A percentile compares a stretch with the other conserved stretches of the same genome.
Evolutionary conservation across 2,797 vertebrate species (phyloP).

Genomic region (Macrochelys suwanniensis): DNA sequence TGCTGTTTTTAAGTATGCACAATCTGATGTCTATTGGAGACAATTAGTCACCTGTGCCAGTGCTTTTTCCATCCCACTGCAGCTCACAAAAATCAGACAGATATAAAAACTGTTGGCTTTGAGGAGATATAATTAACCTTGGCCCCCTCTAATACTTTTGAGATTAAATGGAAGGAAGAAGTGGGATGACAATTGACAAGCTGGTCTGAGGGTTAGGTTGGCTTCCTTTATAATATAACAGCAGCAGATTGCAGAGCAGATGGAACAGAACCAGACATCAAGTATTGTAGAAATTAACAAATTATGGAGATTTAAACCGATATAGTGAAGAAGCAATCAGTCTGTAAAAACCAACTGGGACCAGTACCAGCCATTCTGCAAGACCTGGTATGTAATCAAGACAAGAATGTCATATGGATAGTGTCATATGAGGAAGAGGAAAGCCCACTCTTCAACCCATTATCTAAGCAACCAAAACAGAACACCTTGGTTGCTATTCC

Average conservation of each 20-base stretch:
- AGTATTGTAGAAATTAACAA: constrained; percentile 59
- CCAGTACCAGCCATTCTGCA: constrained; percentile 52
- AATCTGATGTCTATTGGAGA: constrained; percentile 4
- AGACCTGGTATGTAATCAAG: neutral
- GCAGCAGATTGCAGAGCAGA: constrained; percentile 72
- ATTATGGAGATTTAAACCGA: constrained; percentile 29
- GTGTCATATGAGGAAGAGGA: neutral
- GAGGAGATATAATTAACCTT: constrained; percentile 31
- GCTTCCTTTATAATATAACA: constrained; percentile 31
- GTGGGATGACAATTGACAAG: constrained; percentile 26
- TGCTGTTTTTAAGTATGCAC: neutral
- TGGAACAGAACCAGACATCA: constrained; percentile 66
- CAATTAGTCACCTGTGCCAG: neutral
- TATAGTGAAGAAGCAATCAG: neutral
- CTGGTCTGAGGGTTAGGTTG: constrained; percentile 36
- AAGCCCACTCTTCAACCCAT: constrained; percentile 22
- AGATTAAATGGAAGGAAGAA: constrained; percentile 31
- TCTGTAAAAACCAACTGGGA: constrained; percentile 18
- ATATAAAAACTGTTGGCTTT: neutral
- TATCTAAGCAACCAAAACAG: neutral
- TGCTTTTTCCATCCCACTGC: neutral
- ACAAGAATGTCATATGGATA: constrained; percentile 16
- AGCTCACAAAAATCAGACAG: constrained; percentile 7
- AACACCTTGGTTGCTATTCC: neutral
- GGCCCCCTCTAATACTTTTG: constrained; percentile 1